Conservation (phyloP, 2,113 vertebrate species). For the Dendrocopos noguchii region DNA sequence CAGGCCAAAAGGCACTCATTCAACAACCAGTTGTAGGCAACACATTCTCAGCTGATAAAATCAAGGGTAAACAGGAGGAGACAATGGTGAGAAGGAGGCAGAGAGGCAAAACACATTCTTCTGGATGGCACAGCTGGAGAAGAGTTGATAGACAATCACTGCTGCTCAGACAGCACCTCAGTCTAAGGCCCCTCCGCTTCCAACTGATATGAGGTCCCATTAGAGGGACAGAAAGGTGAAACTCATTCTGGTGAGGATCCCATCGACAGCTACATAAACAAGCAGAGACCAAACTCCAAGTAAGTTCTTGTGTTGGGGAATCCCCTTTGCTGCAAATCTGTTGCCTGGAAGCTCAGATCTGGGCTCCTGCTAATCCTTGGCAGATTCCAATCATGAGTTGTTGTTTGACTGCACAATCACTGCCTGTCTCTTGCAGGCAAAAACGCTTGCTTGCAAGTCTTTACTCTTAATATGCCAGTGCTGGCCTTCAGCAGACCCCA, state of each 20-base stretch:
- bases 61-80: background rate
- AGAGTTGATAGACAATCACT: background rate
- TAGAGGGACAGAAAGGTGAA: background rate
- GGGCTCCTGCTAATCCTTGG: background rate
- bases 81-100: background rate
- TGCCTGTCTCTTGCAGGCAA: background rate
- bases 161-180: background rate
- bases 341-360: background rate
- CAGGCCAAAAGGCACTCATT: constrained; percentile 35
- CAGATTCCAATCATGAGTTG: rapidly evolving
- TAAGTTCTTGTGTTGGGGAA: background rate
- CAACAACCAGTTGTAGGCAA: constrained; percentile 16
- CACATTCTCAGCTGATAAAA: constrained; percentile 28
- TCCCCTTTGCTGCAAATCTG: background rate
- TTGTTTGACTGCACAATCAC: background rate
- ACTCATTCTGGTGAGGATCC: background rate
- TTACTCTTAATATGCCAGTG: background rate
- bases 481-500: background rate
- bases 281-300: background rate
- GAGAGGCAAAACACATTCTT: background rate
- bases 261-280: background rate
- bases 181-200: background rate
- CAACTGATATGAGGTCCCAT: background rate
- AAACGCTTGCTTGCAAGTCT: background rate
- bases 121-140: background rate